Evolutionary conservation across 2,888 invertebrate genomes (phyloP).

Genomic region (Morinoia aosen): DNA sequence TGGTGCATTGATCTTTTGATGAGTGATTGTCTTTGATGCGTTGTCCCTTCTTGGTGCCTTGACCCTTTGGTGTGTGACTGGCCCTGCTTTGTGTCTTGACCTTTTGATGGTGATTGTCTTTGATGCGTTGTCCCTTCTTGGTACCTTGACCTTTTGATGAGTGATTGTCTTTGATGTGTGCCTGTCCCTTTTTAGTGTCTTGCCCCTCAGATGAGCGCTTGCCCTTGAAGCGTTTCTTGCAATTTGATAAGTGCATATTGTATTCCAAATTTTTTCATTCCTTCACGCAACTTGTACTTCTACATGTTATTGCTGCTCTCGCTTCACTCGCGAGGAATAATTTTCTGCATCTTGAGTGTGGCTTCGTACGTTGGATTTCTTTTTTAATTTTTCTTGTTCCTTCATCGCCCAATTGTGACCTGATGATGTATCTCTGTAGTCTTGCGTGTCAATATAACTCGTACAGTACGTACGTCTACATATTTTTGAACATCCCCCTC

Average conservation of each 20-base stretch:
- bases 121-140: neutral
- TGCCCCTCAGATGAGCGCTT: neutral
- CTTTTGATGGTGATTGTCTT: neutral
- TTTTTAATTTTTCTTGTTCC: too few relatives aligned
- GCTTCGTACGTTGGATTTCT: neutral
- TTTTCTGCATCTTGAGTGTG: neutral
- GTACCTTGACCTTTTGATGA: too few relatives aligned
- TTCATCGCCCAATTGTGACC: too few relatives aligned
- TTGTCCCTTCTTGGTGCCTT: neutral
- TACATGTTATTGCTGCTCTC: neutral
- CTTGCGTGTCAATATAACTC: too few relatives aligned
- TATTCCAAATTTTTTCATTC: neutral
- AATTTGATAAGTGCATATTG: neutral
- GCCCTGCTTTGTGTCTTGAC: neutral
- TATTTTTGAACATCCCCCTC: too few relatives aligned
- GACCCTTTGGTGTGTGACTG: neutral
- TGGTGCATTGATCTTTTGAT: neutral
- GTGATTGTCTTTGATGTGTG: neutral
- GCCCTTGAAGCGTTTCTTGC: neutral
- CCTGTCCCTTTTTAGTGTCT: neutral
- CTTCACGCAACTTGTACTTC: neutral
- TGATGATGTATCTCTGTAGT: too few relatives aligned
- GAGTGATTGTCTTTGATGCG: neutral
- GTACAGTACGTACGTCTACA: too few relatives aligned
- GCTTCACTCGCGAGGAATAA: neutral